Percentiles rank a stretch among this genome's conserved stretches.
Conservation (phyloP, 2,888 invertebrate species). For the Schizotus pectinicornis region DNA sequence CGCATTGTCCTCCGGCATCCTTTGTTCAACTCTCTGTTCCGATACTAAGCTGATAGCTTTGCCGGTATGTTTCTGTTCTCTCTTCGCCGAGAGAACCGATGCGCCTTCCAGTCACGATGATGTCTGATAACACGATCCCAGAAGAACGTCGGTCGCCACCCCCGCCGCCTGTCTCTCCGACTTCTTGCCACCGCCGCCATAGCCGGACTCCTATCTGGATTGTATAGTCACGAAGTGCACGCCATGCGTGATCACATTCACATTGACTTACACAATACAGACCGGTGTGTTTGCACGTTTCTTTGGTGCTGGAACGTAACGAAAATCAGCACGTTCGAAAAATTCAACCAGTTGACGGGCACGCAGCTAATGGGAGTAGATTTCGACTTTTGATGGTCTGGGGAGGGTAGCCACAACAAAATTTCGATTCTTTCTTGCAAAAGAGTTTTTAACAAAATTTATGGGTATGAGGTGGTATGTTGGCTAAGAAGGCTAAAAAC, state of each 20-base stretch:
- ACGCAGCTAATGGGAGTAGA: no score
- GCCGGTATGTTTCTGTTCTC: conserved; percentile 8
- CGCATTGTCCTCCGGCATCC: neutral
- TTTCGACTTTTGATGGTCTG: no score
- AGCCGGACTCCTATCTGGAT: conserved; percentile 41
- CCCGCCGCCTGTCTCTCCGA: neutral
- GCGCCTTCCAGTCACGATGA: conserved; percentile 39
- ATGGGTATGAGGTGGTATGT: no score
- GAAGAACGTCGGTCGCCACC: conserved; percentile 28
- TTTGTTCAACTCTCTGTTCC: conserved; percentile 9
- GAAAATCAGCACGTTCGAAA: no score
- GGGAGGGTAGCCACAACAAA: no score
- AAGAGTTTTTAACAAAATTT: no score
- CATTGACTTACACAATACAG: conserved; percentile 9
- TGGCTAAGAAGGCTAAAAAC: no score
- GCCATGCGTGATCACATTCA: conserved; percentile 45
- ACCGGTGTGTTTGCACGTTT: neutral
- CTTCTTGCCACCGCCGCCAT: conserved; percentile 1
- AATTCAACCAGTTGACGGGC: no score
- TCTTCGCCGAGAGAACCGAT: conserved; percentile 12
- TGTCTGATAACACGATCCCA: conserved; percentile 33
- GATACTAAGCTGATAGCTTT: conserved; percentile 21
- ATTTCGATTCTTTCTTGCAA: no score
- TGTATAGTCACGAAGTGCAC: conserved; percentile 48
- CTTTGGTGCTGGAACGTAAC: no score